phyloP scores from a whole-genome alignment of 2,888 invertebrate species.

The Drosophila paracracens region DNA sequence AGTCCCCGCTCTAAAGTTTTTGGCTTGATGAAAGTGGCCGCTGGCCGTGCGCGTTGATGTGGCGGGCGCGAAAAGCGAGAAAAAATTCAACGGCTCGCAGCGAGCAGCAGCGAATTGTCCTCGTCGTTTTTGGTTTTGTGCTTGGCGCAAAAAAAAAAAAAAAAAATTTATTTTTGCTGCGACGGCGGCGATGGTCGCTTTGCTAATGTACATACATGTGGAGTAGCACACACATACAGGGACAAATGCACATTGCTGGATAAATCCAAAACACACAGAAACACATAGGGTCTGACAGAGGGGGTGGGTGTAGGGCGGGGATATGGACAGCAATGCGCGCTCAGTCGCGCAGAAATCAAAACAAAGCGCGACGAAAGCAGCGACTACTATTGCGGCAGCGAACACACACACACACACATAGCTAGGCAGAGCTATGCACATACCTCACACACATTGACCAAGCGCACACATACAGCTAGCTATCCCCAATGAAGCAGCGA shows the following conservation, averaged over 20 bases:
- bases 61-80: conserved; percentile 61
- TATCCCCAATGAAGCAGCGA: conserved; percentile 67
- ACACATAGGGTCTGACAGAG: conserved; percentile 30
- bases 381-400: conserved; percentile 34
- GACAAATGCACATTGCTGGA: conserved; percentile 69
- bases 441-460: conserved; percentile 34
- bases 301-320: conserved; percentile 2
- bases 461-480: conserved; percentile 26
- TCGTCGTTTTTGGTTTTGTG: conserved; percentile 74
- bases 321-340: conserved; percentile 56
- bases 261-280: conserved; percentile 61
- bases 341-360: conserved; percentile 79
- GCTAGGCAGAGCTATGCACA: conserved; percentile 54
- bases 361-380: conserved; percentile 74
- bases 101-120: conserved; percentile 68
- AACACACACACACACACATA: conserved; percentile 32
- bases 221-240: conserved; percentile 30
- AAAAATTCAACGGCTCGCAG: conserved; percentile 53
- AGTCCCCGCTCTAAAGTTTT: conserved; percentile 29
- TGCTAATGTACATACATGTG: conserved; percentile 73
- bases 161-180: conserved; percentile 55
- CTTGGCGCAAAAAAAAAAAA: conserved; percentile 71
- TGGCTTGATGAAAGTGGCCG: conserved; percentile 72
- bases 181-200: conserved; percentile 49
- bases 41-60: conserved; percentile 62